Evolutionary conservation across 2,113 vertebrate genomes (phyloP).

Genomic region (Ctenodactylus gundi): DNA sequence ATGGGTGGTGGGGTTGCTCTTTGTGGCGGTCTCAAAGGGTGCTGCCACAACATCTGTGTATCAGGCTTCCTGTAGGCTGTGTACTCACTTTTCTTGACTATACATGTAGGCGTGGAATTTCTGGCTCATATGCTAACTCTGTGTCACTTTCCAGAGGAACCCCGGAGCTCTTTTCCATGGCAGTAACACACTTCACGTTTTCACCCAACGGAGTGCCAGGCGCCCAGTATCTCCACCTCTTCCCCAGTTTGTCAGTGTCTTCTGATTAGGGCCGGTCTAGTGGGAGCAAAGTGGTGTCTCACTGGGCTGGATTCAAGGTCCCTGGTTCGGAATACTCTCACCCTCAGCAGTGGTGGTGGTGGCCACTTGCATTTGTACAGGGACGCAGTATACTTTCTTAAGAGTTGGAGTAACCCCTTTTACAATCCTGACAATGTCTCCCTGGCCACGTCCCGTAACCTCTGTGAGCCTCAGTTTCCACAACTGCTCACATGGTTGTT

Average conservation of each 20-base stretch:
- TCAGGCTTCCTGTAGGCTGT: not conserved
- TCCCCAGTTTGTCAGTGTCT: not conserved
- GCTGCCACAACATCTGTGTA: not conserved
- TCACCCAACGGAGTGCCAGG: not conserved
- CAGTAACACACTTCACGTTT: not conserved
- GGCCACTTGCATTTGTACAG: not conserved
- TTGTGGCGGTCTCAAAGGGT: not conserved
- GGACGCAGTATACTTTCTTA: not conserved
- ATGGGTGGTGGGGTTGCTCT: not conserved
- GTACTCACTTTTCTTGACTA: not conserved
- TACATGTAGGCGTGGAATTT: not conserved
- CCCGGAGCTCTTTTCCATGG: not conserved
- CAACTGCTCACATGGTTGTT: not conserved
- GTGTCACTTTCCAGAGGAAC: not conserved
- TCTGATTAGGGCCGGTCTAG: not conserved
- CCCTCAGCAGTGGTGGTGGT: not conserved
- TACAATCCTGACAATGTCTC: not conserved
- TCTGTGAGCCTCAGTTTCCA: not conserved
- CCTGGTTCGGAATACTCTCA: not conserved
- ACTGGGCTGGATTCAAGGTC: not conserved
- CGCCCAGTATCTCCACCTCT: not conserved
- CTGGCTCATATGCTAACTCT: not conserved
- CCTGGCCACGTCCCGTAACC: not conserved
- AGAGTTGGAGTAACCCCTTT: not conserved
- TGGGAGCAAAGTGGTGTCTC: not conserved